Evolutionary conservation across 2,113 vertebrate species (phyloP).

Genomic region (Puma concolor): DNA sequence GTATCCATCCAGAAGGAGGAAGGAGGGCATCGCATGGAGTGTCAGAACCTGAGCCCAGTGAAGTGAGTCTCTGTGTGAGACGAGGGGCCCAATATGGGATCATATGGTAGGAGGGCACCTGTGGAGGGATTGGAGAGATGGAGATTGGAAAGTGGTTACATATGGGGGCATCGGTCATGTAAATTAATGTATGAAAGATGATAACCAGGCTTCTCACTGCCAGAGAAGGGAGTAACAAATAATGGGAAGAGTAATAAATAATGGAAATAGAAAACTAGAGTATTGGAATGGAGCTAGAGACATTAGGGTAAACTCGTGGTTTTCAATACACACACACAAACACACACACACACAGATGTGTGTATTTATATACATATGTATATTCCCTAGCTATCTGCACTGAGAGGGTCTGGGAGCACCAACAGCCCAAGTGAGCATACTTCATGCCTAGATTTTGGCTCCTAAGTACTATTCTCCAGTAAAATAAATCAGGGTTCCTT

Average conservation of each 20-base stretch:
- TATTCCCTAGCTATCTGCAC: not conserved
- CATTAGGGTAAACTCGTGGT: not conserved
- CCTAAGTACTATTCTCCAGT: not conserved
- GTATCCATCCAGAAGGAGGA: not conserved
- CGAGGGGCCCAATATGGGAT: not conserved
- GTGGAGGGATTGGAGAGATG: not conserved
- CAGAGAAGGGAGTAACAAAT: not conserved
- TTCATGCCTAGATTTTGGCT: conserved; percentile 6
- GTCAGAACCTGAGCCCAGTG: not conserved
- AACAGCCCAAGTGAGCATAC: not conserved
- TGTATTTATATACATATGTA: not conserved
- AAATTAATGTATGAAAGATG: not conserved
- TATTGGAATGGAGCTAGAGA: not conserved
- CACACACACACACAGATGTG: too few species aligned
- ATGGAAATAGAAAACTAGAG: not conserved
- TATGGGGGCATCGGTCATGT: not conserved
- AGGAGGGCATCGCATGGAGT: not conserved
- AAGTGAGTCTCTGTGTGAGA: not conserved
- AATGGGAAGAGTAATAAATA: not conserved
- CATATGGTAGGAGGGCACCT: not conserved
- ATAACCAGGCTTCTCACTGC: not conserved
- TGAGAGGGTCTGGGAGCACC: not conserved
- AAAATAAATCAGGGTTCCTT: not conserved
- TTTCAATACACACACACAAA: not conserved
- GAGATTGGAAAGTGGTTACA: not conserved